Percentiles rank a stretch among this genome's conserved stretches.
These are phyloP conservation scores for Cryptocephalus moraei DNA, from an alignment of 2,888 invertebrate species.

Conservation along the genomic window DNA sequence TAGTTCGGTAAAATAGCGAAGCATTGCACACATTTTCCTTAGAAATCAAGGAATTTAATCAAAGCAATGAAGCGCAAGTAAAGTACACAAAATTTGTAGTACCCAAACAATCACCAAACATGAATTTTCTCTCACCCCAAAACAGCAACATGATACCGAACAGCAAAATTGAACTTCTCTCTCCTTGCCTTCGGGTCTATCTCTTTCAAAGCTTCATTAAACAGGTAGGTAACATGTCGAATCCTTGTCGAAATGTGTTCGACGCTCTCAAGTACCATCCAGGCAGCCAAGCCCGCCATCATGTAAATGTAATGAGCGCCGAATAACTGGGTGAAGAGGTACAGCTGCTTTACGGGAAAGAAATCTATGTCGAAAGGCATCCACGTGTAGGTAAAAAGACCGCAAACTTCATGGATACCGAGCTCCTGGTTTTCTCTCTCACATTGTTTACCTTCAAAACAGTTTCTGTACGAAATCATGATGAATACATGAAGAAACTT, in stretches of 20 bases:
- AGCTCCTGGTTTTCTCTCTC: constrained; percentile 5
- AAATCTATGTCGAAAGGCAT: constrained; percentile 12
- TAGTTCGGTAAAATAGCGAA: no score
- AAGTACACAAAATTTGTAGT: background rate
- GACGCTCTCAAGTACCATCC: constrained; percentile 8
- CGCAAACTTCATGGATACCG: constrained; percentile 8
- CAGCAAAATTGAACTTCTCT: constrained; percentile 9
- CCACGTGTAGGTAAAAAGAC: constrained; percentile 10
- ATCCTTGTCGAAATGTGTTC: constrained; percentile 7
- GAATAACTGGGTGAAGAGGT: constrained; percentile 7
- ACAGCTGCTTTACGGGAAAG: constrained; percentile 9
- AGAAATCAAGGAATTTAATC: no score
- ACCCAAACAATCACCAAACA: background rate
- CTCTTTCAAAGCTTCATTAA: constrained; percentile 7
- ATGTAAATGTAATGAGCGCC: constrained; percentile 8
- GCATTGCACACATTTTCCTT: no score
- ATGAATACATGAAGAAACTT: no score
- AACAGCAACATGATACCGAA: constrained; percentile 7
- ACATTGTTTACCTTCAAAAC: constrained; percentile 3
- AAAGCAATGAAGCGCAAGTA: no score
- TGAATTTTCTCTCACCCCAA: constrained; percentile 4
- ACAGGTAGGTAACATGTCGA: constrained; percentile 6
- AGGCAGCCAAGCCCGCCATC: constrained; percentile 6
- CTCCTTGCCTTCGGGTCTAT: constrained; percentile 3
- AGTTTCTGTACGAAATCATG: background rate